phyloP scores from a whole-genome alignment of 2,888 invertebrate species.

The Macrosoma leucophasiata region DNA sequence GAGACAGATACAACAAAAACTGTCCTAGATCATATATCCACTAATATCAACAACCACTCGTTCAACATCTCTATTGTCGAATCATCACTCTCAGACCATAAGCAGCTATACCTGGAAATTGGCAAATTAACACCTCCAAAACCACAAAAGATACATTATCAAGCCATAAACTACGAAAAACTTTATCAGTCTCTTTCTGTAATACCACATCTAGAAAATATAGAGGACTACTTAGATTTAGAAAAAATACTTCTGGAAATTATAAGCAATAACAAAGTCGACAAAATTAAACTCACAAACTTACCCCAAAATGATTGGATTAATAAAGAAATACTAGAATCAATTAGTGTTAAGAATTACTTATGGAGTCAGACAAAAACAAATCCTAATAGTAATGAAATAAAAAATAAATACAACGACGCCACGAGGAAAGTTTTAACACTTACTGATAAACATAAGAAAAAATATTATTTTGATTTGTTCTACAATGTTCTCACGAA shows the following conservation, averaged over 20 bases:
- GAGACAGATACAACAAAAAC: conserved; percentile 15
- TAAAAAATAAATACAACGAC: conserved; percentile 7
- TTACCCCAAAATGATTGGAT: conserved; percentile 20
- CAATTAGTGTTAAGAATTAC: conserved; percentile 15
- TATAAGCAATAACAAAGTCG: too few relatives aligned
- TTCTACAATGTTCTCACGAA: conserved; percentile 16
- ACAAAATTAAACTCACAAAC: conserved; percentile 10
- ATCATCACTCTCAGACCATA: conserved; percentile 21
- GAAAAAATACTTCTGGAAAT: too few relatives aligned
- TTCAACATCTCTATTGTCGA: conserved; percentile 18
- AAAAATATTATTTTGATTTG: conserved; percentile 12
- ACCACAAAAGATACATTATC: conserved; percentile 14
- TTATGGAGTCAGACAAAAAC: conserved; percentile 13
- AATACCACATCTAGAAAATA: too few relatives aligned
- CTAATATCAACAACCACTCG: conserved; percentile 15
- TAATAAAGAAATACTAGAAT: conserved; percentile 13
- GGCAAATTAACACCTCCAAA: conserved; percentile 6
- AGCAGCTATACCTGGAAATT: conserved; percentile 19
- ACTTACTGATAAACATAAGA: conserved; percentile 12
- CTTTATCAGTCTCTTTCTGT: too few relatives aligned
- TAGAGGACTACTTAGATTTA: too few relatives aligned
- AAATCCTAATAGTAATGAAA: conserved; percentile 7
- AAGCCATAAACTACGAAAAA: conserved; percentile 21
- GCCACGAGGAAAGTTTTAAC: conserved; percentile 5
- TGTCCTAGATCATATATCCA: conserved; percentile 18